Evolutionary conservation across 2,113 vertebrate genomes (phyloP).

Genomic region (Pluvianellus socialis): DNA sequence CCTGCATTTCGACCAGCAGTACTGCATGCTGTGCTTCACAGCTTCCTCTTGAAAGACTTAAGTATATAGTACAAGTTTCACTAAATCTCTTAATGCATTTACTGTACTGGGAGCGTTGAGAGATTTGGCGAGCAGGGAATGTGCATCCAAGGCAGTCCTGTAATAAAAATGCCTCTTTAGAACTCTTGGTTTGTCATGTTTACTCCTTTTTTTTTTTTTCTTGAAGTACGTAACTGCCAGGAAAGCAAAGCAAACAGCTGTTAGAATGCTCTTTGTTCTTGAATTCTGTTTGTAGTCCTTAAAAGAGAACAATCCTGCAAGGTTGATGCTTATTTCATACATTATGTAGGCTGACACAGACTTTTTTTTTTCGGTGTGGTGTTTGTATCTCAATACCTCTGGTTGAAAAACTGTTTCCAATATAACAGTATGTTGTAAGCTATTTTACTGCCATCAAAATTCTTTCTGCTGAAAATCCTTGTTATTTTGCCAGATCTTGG

Average conservation of each 20-base stretch:
- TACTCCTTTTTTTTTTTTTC: neutral
- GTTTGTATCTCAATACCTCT: neutral
- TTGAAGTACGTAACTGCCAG: neutral
- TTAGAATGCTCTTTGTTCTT: constrained; percentile 41
- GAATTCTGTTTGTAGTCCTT: constrained; percentile 44
- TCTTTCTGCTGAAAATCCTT: neutral
- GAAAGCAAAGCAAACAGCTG: constrained; percentile 26
- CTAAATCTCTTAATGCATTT: neutral
- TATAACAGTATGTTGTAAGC: neutral
- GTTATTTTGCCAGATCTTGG: neutral
- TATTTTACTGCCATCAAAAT: neutral
- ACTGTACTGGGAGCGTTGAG: neutral
- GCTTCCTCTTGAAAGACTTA: neutral
- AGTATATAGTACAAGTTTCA: neutral
- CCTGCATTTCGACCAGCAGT: neutral
- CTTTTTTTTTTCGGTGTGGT: neutral
- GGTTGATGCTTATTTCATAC: neutral
- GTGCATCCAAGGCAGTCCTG: neutral
- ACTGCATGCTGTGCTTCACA: neutral
- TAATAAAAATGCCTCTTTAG: neutral
- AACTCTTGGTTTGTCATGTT: neutral
- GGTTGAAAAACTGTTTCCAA: neutral
- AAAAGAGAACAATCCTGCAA: constrained; percentile 21
- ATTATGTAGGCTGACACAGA: neutral
- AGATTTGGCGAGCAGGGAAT: neutral